These are phyloP conservation scores for Megaleporinus macrocephalus DNA, from an alignment of 2,113 vertebrate species.

Conservation along the genomic window DNA sequence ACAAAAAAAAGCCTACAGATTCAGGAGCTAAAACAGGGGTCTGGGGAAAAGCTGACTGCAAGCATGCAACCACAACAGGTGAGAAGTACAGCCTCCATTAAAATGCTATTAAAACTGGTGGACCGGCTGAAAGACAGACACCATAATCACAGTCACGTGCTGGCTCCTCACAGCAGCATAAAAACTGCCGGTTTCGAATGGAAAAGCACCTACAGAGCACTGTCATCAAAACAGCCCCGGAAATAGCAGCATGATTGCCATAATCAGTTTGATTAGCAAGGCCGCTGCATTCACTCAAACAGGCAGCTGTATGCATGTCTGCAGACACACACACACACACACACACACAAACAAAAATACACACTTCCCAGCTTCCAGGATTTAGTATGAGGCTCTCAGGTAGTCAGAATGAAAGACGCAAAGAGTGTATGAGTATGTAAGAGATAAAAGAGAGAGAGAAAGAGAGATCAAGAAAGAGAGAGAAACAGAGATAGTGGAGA, in stretches of 20 bases:
- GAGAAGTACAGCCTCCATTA: constrained; percentile 4
- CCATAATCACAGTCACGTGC: constrained; percentile 11
- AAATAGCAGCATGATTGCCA: constrained; percentile 52
- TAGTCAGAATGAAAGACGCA: background rate
- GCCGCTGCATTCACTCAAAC: constrained; percentile 2
- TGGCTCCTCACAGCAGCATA: background rate
- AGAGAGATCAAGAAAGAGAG: background rate
- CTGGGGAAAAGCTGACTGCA: background rate
- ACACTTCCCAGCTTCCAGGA: background rate
- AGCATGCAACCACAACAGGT: constrained; percentile 8
- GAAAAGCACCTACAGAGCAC: constrained; percentile 31
- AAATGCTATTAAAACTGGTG: constrained; percentile 15
- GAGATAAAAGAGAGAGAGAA: background rate
- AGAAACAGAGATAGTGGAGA: background rate
- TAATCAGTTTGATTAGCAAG: constrained; percentile 54
- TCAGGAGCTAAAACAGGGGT: background rate
- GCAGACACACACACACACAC: background rate
- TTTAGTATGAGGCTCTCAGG: background rate
- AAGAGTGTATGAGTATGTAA: background rate
- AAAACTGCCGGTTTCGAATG: constrained; percentile 11
- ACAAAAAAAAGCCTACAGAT: no score
- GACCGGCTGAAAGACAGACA: constrained; percentile 8
- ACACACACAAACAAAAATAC: background rate
- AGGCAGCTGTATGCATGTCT: constrained; percentile 12
- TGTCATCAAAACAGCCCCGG: constrained; percentile 19